phyloP scores from a whole-genome alignment of 2,888 invertebrate species.

The Acleris emargana region DNA sequence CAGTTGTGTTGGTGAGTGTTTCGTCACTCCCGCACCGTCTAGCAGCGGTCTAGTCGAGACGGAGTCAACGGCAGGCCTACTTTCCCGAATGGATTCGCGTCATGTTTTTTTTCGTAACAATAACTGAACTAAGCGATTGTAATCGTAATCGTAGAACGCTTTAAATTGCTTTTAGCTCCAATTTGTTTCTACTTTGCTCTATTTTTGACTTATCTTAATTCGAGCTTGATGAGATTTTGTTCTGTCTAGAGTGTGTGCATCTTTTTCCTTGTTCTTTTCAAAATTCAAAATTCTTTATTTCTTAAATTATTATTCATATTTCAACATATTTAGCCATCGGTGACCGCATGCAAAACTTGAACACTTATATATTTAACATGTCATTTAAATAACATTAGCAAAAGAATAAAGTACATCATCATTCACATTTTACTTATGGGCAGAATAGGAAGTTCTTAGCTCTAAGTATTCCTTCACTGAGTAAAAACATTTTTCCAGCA shows the following conservation, averaged over 20 bases:
- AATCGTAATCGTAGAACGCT: constrained; percentile 59
- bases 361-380: too few species aligned
- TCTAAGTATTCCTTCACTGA: too few species aligned
- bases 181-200: constrained; percentile 10
- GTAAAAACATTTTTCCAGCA: too few species aligned
- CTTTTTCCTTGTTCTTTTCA: constrained; percentile 6
- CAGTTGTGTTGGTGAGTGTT: constrained; percentile 37
- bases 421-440: too few species aligned
- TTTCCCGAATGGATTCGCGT: constrained; percentile 66
- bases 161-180: constrained; percentile 30
- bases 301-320: too few species aligned
- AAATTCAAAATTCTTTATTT: too few species aligned
- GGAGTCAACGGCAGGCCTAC: constrained; percentile 73
- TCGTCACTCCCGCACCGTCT: constrained; percentile 54
- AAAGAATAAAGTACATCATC: too few species aligned
- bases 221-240: constrained; percentile 9
- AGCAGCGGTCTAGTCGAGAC: constrained; percentile 71
- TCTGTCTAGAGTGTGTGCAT: constrained; percentile 2
- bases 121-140: constrained; percentile 68
- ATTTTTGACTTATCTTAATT: constrained; percentile 11
- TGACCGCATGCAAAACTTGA: too few species aligned
- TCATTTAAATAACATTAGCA: too few species aligned
- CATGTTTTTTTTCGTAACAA: constrained; percentile 68
- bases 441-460: too few species aligned
- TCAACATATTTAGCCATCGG: too few species aligned